phyloP scores from a whole-genome alignment of 2,797 vertebrate species.

The Podarcis siculus region DNA sequence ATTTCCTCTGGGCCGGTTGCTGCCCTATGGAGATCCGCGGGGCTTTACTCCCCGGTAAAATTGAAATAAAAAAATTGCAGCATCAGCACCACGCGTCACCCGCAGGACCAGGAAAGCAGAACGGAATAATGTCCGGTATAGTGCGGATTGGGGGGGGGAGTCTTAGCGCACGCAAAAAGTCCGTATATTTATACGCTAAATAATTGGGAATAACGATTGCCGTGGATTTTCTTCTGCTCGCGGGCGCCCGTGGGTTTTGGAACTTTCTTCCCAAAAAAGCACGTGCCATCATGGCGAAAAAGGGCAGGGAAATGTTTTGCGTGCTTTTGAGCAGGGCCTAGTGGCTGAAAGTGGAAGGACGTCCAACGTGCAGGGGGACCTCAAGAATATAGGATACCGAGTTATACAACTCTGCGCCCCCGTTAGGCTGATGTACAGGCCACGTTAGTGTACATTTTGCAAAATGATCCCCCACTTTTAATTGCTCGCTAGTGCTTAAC shows the following conservation, averaged over 20 bases:
- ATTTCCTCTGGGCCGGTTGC: neutral
- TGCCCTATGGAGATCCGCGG: too few species aligned
- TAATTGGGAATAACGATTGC: neutral
- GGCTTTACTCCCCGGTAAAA: neutral
- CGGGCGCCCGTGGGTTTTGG: neutral
- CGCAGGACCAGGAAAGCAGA: neutral
- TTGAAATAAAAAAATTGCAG: too few species aligned
- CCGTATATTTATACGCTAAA: too few species aligned
- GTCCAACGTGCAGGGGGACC: neutral
- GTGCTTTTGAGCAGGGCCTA: neutral
- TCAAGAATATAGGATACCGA: neutral
- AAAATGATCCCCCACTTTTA: neutral
- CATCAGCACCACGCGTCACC: neutral
- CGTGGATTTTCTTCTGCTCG: neutral
- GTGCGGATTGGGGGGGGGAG: neutral
- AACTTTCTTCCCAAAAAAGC: neutral
- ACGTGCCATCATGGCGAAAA: too few species aligned
- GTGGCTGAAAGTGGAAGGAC: neutral
- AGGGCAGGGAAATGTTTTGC: neutral
- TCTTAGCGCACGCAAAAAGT: too few species aligned
- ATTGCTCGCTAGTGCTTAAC: neutral
- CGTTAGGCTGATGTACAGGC: too few species aligned
- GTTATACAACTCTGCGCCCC: neutral
- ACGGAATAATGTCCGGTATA: neutral
- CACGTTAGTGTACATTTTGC: neutral